phyloP scores from a whole-genome alignment of 2,888 invertebrate species.

The Acronicta psi region DNA sequence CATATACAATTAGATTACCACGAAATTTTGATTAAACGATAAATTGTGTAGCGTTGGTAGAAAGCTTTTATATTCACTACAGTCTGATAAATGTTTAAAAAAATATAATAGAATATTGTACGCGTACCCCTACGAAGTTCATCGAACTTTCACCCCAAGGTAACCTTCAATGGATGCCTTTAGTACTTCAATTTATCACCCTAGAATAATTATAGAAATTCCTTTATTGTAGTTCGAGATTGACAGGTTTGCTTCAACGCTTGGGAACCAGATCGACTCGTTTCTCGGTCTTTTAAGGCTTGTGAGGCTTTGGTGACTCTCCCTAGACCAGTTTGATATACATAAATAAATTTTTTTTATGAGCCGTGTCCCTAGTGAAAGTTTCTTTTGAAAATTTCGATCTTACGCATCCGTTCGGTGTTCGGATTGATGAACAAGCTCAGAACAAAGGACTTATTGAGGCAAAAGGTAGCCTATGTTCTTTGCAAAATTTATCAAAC shows the following conservation, averaged over 20 bases:
- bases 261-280: conserved; percentile 16
- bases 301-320: neutral
- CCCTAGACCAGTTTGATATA: too few species aligned
- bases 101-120: conserved; percentile 14
- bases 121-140: conserved; percentile 19
- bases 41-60: conserved; percentile 33
- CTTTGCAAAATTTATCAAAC: too few species aligned
- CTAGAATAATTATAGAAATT: conserved; percentile 22
- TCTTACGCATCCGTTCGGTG: too few species aligned
- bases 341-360: neutral
- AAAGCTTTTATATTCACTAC: conserved; percentile 28
- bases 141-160: conserved; percentile 28
- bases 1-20: conserved; percentile 6
- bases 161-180: conserved; percentile 4
- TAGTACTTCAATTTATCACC: conserved; percentile 25
- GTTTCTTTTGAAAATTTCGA: too few species aligned
- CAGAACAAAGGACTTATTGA: too few species aligned
- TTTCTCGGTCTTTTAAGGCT: conserved; percentile 17
- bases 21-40: conserved; percentile 21
- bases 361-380: too few species aligned
- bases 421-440: too few species aligned
- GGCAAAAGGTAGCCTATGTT: too few species aligned
- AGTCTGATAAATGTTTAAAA: conserved; percentile 8
- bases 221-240: conserved; percentile 24
- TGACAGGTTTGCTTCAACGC: conserved; percentile 21